Evolutionary conservation across 2,888 invertebrate genomes (phyloP).

Genomic region (Chalcosyrphus nemorum): DNA sequence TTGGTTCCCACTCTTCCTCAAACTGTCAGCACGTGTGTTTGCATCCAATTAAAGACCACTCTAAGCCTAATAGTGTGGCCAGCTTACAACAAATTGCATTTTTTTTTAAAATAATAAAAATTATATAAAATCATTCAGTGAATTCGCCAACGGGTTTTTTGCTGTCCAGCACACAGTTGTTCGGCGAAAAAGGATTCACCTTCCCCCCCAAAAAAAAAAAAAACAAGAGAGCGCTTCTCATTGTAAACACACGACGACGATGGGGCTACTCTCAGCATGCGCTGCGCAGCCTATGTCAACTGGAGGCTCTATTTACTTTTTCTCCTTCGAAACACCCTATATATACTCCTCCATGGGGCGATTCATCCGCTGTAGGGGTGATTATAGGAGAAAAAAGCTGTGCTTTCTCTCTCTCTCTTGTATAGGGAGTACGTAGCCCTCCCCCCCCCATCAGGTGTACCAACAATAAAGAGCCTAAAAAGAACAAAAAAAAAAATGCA

Average conservation of each 20-base stretch:
- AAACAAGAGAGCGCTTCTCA: conserved; percentile 43
- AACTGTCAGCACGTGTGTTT: too few relatives aligned
- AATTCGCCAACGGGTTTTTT: not conserved
- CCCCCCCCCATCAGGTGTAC: conserved; percentile 57
- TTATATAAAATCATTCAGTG: conserved; percentile 65
- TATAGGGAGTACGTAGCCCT: conserved; percentile 56
- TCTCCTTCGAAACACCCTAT: conserved; percentile 24
- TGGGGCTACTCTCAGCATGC: conserved; percentile 35
- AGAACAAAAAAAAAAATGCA: conserved; percentile 36
- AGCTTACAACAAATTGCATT: too few relatives aligned
- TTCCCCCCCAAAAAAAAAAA: too few relatives aligned
- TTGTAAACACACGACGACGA: conserved; percentile 52
- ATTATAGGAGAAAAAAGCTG: conserved; percentile 64
- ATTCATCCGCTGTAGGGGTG: conserved; percentile 59
- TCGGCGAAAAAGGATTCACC: conserved; percentile 16
- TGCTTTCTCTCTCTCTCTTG: conserved; percentile 25
- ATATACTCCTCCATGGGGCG: too few relatives aligned
- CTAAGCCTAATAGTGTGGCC: too few relatives aligned
- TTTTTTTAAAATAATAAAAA: too few relatives aligned
- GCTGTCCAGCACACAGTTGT: conserved; percentile 39
- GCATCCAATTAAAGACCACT: too few relatives aligned
- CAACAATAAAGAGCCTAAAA: conserved; percentile 56
- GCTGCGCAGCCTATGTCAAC: conserved; percentile 30
- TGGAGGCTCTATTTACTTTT: conserved; percentile 25
- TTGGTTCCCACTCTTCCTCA: too few relatives aligned